Conservation (phyloP, 2,888 invertebrate species). For the Nipponacmea schrenckii region DNA sequence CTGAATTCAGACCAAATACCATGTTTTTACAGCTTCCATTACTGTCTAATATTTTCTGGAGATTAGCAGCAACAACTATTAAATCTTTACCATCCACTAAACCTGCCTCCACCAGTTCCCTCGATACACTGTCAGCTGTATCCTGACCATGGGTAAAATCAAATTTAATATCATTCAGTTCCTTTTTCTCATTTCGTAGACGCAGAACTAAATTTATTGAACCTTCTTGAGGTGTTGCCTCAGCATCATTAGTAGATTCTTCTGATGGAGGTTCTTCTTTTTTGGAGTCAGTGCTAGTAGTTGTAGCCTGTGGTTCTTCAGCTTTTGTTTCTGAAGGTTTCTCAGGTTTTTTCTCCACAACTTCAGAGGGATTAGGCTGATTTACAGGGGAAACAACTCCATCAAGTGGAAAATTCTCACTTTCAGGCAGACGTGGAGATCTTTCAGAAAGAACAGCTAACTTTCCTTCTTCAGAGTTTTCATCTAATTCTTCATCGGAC, state of each 20-base stretch:
- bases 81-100: conserved; percentile 92
- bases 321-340: background rate
- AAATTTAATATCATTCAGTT: conserved; percentile 97
- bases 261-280: background rate
- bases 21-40: conserved; percentile 72
- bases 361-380: conserved; percentile 20
- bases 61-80: conserved; percentile 86
- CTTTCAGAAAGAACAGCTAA: conserved; percentile 41
- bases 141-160: conserved; percentile 89
- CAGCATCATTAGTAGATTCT: background rate
- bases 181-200: conserved; percentile 81
- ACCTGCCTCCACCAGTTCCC: conserved; percentile 93
- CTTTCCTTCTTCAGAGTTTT: conserved; percentile 52
- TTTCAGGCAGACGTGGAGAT: conserved; percentile 34
- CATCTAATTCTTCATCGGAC: conserved; percentile 89
- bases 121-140: conserved; percentile 87
- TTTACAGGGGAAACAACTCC: too few relatives aligned
- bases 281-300: background rate
- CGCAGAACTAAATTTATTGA: conserved; percentile 58
- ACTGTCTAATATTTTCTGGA: conserved; percentile 88
- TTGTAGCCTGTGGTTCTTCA: conserved; percentile 14
- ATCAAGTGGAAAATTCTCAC: conserved; percentile 11
- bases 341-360: conserved; percentile 19
- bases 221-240: conserved; percentile 11
- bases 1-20: conserved; percentile 83